Base-by-base conservation (phyloP, 2,797 vertebrate genomes). In the Macropodus opercularis region DNA sequence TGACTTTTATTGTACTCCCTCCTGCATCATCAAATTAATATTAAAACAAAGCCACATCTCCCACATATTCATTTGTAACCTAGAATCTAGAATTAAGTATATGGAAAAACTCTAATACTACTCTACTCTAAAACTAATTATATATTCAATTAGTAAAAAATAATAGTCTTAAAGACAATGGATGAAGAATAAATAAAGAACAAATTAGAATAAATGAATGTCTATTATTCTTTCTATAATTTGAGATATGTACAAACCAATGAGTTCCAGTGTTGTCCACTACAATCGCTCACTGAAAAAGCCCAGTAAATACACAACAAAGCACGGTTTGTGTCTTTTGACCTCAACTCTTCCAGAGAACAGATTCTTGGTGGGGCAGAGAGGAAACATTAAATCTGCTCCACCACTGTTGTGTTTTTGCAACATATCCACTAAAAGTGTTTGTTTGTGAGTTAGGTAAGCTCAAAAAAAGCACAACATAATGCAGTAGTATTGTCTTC, bases 321-420 rank as follows among this genome's bases (percentile, higher is more conserved):
- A 88, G 87, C 55, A 66, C 36, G 51, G 80, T 75, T 88, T 90
- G 86, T 91, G 79, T 85, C 70, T 80, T 78, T 61, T 82, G 84
- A 89, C 88, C 87, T 81, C 77, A 26, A 55, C 70, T 77, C 72
- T 80, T 79, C 80, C 42, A 81, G 85, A 87, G 80, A 84, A 85
- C 87, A 74, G 86, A 87, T 88, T 91, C 85, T 66, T 85, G 61
- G 76, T 85, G 55, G 70, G 73, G 85, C 79, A 73, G 69, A 61
- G 54, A 66, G 72, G 59, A 73, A 69, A 85, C 80, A 80, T 82
- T 82, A 70, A 82, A 75, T 79, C 3, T 17, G 53, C 63, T 70
- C 77, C 58, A 56, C 71, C 51, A 50, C 53, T 64, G 84, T 89
- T 81, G 80, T 81, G 78, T 83, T 88, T 77, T 55, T 52, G 52